phyloP scores from a whole-genome alignment of 1,140 invertebrate species.

The Pantala flavescens region DNA sequence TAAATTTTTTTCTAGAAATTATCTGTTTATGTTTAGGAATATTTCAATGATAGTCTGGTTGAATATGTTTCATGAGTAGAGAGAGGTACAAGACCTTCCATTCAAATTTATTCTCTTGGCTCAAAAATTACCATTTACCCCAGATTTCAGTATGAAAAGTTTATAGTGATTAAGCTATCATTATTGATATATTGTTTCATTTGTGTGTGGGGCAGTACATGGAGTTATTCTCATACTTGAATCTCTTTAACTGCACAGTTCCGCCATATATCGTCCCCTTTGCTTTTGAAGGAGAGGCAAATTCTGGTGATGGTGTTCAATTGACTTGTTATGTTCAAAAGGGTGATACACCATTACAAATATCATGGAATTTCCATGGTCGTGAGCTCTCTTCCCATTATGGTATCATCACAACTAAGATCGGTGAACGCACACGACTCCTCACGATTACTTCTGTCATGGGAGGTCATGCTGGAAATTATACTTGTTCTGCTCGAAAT shows the following conservation, averaged over 20 bases:
- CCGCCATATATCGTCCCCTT: slow-evolving; percentile 28
- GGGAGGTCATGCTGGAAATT: slow-evolving; percentile 38
- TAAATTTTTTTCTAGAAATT: no score
- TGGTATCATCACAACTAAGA: slow-evolving; percentile 25
- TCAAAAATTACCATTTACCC: no score
- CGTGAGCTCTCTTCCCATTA: slow-evolving; percentile 24
- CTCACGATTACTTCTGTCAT: slow-evolving; percentile 31
- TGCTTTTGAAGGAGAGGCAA: slow-evolving; percentile 30
- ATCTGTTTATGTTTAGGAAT: no score
- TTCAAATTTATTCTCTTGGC: no score
- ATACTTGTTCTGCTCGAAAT: slow-evolving; percentile 29
- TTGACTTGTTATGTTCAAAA: slow-evolving; percentile 25
- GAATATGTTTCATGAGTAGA: no score
- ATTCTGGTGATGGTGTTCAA: slow-evolving; percentile 3
- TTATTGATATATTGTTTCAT: no score
- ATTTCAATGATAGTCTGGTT: no score
- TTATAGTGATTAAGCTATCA: no score
- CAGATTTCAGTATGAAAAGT: no score
- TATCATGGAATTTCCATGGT: slow-evolving; percentile 32
- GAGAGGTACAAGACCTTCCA: no score
- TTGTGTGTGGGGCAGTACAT: no score
- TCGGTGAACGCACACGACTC: slow-evolving; percentile 24
- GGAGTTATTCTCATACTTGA: no score
- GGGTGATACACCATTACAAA: slow-evolving; percentile 33
- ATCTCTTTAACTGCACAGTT: not conserved